Evolutionary conservation across 1,140 invertebrate genomes (phyloP).

Genomic region (Penaeus japonicus): DNA sequence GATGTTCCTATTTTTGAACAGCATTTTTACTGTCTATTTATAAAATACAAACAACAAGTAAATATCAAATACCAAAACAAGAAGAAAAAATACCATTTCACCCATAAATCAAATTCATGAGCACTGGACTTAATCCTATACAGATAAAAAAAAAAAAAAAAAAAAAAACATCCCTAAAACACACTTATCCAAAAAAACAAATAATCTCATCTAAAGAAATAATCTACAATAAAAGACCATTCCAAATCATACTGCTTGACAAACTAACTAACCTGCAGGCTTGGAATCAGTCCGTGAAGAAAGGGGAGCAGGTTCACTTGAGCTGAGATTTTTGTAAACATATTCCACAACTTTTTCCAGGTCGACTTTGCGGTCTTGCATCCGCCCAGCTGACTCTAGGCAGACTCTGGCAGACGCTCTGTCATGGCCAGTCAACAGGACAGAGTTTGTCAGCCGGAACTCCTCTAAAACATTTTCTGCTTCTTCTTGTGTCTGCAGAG

Average conservation of each 20-base stretch:
- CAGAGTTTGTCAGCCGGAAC: background rate
- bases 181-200: background rate
- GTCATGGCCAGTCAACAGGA: slow-evolving; percentile 27
- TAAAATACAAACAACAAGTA: too few relatives aligned
- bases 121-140: background rate
- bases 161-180: background rate
- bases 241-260: too few relatives aligned
- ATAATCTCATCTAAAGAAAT: background rate
- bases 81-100: too few relatives aligned
- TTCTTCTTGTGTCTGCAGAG: slow-evolving; percentile 25
- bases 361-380: slow-evolving; percentile 15
- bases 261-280: background rate
- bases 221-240: too few relatives aligned
- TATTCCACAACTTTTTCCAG: slow-evolving; percentile 31
- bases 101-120: too few relatives aligned
- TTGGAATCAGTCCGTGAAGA: slow-evolving; percentile 8
- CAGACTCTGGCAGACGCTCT: slow-evolving; percentile 30
- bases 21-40: too few relatives aligned
- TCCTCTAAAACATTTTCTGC: slow-evolving; percentile 35
- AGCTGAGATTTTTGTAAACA: slow-evolving; percentile 23
- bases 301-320: background rate
- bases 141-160: background rate
- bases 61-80: too few relatives aligned
- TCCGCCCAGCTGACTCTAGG: slow-evolving; percentile 6
- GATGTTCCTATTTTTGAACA: too few relatives aligned